Percentiles rank a stretch among this genome's conserved stretches.
Conservation (phyloP, 2,113 vertebrate genomes). For the Tachysurus fulvidraco region DNA sequence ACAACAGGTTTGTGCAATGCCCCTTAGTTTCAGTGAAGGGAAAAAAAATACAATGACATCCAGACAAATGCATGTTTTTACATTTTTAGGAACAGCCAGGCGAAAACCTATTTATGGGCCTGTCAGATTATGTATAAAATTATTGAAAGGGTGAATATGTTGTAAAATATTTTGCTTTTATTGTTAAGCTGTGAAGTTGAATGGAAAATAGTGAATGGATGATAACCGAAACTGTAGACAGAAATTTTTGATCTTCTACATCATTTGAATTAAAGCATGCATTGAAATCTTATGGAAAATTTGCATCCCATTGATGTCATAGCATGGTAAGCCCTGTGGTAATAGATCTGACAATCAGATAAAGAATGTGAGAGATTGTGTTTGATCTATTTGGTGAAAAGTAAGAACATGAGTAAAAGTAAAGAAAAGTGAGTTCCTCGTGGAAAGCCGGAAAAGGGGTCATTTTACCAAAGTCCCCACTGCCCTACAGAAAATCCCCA, state of each 20-base stretch:
- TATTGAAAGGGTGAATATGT: not conserved
- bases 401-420: conserved; percentile 42
- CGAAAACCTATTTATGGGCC: not conserved
- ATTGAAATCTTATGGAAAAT: not conserved
- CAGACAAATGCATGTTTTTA: not conserved
- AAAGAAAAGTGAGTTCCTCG: conserved; percentile 39
- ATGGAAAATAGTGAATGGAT: not conserved
- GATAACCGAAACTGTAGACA: not conserved
- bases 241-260: not conserved
- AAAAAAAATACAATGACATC: not conserved
- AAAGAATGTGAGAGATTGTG: not conserved
- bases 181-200: not conserved
- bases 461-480: conserved; percentile 64
- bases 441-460: conserved; percentile 70
- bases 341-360: not conserved
- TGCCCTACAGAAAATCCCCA: conserved; percentile 55
- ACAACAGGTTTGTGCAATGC: not conserved
- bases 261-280: not conserved
- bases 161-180: not conserved
- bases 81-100: not conserved
- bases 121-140: not conserved
- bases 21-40: not conserved
- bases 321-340: not conserved
- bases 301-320: not conserved
- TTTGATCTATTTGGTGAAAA: not conserved